Evolutionary conservation across 2,113 vertebrate genomes (phyloP).

Genomic region (Atherinomorus stipes): DNA sequence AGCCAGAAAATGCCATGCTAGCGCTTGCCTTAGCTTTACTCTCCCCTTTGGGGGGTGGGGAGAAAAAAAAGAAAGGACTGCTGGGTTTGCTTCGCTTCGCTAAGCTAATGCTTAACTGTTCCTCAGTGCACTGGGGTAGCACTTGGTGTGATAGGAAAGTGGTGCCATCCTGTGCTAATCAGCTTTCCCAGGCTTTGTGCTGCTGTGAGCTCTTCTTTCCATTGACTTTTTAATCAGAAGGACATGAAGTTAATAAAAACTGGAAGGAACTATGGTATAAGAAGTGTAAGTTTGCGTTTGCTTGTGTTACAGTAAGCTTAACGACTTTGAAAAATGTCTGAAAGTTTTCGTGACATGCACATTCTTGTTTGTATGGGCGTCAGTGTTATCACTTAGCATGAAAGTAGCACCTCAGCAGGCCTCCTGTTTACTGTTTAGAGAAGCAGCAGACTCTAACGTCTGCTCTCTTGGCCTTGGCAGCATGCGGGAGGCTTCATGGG

Average conservation of each 20-base stretch:
- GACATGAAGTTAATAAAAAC: constrained; percentile 34
- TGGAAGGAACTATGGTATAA: background rate
- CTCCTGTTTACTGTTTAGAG: constrained; percentile 59
- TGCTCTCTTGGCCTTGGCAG: constrained; percentile 55
- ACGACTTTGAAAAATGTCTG: constrained; percentile 19
- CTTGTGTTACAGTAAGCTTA: background rate
- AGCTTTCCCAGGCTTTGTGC: constrained; percentile 36
- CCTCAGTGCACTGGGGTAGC: constrained; percentile 23
- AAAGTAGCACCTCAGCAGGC: constrained; percentile 40
- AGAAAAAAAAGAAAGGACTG: constrained; percentile 19
- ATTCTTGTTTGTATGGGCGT: constrained; percentile 31
- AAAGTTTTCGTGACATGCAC: constrained; percentile 3
- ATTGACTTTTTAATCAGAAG: constrained; percentile 41
- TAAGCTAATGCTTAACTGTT: constrained; percentile 66
- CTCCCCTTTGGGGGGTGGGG: constrained; percentile 36
- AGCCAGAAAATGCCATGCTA: constrained; percentile 46
- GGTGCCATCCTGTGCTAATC: constrained; percentile 50
- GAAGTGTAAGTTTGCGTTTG: constrained; percentile 16
- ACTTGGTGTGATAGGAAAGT: constrained; percentile 40
- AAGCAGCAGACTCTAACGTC: constrained; percentile 47
- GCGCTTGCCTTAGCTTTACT: constrained; percentile 41
- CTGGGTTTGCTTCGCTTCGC: constrained; percentile 58
- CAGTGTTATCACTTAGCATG: constrained; percentile 39
- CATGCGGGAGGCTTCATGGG: constrained; percentile 30
- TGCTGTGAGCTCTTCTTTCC: constrained; percentile 28